Conservation (phyloP, 2,888 invertebrate species). For the Mythimna albipuncta region DNA sequence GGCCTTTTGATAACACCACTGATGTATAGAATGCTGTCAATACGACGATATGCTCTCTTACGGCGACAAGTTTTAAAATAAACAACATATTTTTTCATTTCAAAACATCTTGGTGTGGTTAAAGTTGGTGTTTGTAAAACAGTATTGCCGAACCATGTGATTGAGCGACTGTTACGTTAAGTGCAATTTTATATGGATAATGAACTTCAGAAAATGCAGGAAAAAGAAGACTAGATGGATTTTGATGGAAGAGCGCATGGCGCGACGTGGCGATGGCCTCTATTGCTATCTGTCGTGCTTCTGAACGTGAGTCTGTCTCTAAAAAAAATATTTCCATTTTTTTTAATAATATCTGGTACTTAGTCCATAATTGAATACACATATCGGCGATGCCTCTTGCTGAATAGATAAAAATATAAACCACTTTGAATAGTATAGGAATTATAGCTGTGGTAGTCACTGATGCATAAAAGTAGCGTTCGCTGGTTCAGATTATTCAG, state of each 20-base stretch:
- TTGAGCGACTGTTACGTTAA: slow-evolving; percentile 42
- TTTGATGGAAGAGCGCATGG: slow-evolving; percentile 74
- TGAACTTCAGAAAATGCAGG: slow-evolving; percentile 71
- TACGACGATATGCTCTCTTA: slow-evolving; percentile 82
- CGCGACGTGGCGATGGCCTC: slow-evolving; percentile 85
- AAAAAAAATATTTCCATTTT: background rate
- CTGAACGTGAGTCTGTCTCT: slow-evolving; percentile 81
- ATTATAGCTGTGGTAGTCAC: background rate
- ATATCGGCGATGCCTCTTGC: background rate
- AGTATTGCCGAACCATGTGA: slow-evolving; percentile 55
- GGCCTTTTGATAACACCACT: slow-evolving; percentile 82
- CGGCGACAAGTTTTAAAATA: slow-evolving; percentile 66
- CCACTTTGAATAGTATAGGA: background rate
- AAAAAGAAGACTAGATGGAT: slow-evolving; percentile 81
- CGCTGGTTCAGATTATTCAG: slow-evolving; percentile 38
- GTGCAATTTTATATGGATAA: slow-evolving; percentile 58
- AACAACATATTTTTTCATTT: slow-evolving; percentile 59
- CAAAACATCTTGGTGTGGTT: slow-evolving; percentile 43
- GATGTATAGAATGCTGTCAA: slow-evolving; percentile 83
- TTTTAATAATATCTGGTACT: slow-evolving; percentile 7
- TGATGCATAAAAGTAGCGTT: background rate
- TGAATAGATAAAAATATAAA: slow-evolving; percentile 4
- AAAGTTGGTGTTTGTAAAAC: slow-evolving; percentile 40
- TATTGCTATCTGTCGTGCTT: slow-evolving; percentile 81
- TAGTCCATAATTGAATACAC: background rate